Evolutionary conservation across 2,888 invertebrate species (phyloP).

Genomic region (Megaustenia siamemsis): DNA sequence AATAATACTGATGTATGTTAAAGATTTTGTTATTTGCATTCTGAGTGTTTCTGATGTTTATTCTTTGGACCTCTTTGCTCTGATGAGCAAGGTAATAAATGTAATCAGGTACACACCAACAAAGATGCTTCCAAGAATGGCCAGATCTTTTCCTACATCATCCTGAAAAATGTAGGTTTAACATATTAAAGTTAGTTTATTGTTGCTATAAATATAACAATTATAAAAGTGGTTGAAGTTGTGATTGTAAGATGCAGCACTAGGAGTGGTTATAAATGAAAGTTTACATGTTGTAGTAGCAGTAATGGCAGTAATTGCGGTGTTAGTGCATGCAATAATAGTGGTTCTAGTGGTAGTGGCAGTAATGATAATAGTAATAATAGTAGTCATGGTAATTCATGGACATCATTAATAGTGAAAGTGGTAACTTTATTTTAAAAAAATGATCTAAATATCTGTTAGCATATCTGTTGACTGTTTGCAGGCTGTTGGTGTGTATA

Average conservation of each 20-base stretch:
- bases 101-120: constrained; percentile 88
- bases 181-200: not conserved
- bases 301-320: not conserved
- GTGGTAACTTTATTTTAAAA: too few species aligned
- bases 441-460: too few species aligned
- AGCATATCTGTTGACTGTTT: too few species aligned
- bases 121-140: constrained; percentile 86
- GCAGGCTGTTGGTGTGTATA: too few species aligned
- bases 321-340: constrained; percentile 3
- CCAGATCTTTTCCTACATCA: constrained; percentile 83
- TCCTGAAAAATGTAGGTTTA: constrained; percentile 61
- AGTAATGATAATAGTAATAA: not conserved
- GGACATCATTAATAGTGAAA: not conserved
- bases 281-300: constrained; percentile 15
- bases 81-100: constrained; percentile 86
- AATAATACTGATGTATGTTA: too few species aligned
- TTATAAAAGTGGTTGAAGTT: not conserved
- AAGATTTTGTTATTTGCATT: too few species aligned
- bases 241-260: not conserved
- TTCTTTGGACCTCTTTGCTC: constrained; percentile 61
- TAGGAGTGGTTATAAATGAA: not conserved
- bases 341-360: too few species aligned
- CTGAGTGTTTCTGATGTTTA: not conserved
- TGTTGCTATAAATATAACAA: not conserved
- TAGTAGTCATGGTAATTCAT: not conserved